phyloP scores from a whole-genome alignment of 2,888 invertebrate species.

The Thymelicus acteon region DNA sequence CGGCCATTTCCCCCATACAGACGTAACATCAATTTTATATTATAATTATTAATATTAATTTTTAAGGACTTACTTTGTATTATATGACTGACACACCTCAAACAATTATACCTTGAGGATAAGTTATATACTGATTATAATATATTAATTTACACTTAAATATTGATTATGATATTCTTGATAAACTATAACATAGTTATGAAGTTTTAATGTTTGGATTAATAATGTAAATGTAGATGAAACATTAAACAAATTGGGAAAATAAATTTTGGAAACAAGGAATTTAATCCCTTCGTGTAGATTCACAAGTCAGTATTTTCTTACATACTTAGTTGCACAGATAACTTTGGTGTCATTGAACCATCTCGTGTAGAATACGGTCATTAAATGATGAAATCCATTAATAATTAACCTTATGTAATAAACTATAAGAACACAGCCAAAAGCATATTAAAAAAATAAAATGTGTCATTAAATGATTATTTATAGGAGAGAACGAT shows the following conservation, averaged over 20 bases:
- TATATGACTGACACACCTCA: slow-evolving; percentile 20
- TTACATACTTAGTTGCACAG: slow-evolving; percentile 1
- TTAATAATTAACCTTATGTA: not conserved
- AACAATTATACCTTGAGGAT: slow-evolving; percentile 3
- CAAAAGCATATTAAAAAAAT: not conserved
- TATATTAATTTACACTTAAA: slow-evolving; percentile 18
- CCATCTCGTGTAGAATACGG: not conserved
- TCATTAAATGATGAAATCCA: not conserved
- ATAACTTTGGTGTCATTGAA: slow-evolving; percentile 7
- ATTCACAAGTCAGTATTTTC: not conserved
- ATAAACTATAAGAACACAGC: not conserved
- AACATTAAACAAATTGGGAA: not conserved
- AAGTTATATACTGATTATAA: slow-evolving; percentile 13
- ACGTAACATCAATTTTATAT: slow-evolving; percentile 12
- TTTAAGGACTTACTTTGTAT: slow-evolving; percentile 16
- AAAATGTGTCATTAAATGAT: not conserved
- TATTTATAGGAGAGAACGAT: not conserved
- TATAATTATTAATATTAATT: slow-evolving; percentile 13
- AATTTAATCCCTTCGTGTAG: slow-evolving; percentile 5
- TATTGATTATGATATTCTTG: slow-evolving; percentile 29
- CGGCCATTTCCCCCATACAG: not conserved
- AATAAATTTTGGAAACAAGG: not conserved
- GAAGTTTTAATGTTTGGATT: slow-evolving; percentile 5
- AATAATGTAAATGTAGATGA: not conserved
- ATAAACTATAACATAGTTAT: not conserved